Evolutionary conservation across 2,888 invertebrate species (phyloP), one percentile per base, ranked within the genome.

Genomic region (Cephalotes varians): DNA sequence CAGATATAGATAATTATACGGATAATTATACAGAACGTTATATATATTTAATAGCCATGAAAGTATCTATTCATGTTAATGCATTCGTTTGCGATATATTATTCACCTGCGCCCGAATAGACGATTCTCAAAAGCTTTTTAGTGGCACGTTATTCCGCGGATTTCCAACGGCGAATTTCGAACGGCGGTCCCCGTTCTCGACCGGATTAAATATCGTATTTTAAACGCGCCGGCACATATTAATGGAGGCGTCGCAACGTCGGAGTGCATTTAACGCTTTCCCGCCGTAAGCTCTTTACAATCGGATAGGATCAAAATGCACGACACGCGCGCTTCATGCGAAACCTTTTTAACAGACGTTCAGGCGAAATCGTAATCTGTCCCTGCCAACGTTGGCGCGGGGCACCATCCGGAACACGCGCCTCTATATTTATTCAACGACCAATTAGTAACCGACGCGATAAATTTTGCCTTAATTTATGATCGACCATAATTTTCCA

Each of bases 391-490:
- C 49, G 49, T 51, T 28, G 73, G 44, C 67, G 51, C 73, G 74
- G 73, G 73, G 60, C 71, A 76, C 58, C 74, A 64, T 79, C 81
- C 82, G 65, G 51, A 69, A 85, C 81, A 74, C 82, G 71, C 85
- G 86, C 82, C 86, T 88, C 89, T 90, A 88, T 89, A 90, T 91
- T 90, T 90, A 90, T 90, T 89, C 87, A 85, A 87, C 87, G 88
- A 83, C 87, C 86, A 90, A 91, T 90, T 88, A 90, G 89, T 85
- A 86, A 85, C 87, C 81, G 77, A 62, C 76, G 86, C 86, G 86
- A 87, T 87, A 90, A 91, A 89, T 91, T 90, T 80, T 60, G 60
- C 69, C 58, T 73, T 86, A 85, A 90, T 91, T 91, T 89, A 91
- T 82, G 85, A 81, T 73, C 58, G 73, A 83, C 83, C 62, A 89